Percentiles rank a stretch among this genome's conserved stretches.
Evolutionary conservation across 1,140 invertebrate species (phyloP).

Genomic region (Drosophila mojavensis): DNA sequence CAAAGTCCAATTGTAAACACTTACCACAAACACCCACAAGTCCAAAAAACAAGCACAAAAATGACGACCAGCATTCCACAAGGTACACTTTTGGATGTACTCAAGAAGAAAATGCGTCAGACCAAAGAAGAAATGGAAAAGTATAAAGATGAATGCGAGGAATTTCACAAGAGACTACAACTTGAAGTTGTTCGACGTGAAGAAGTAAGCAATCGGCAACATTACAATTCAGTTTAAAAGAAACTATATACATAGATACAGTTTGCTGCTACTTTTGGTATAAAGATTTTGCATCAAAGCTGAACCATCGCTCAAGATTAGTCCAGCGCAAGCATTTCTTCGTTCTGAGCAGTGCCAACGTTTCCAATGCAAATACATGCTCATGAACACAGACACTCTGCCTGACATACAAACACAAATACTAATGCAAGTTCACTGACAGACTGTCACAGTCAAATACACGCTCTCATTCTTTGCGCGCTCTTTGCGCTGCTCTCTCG

Average conservation of each 20-base stretch:
- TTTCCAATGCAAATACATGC: conserved; percentile 52
- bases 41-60: conserved; percentile 85
- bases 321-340: conserved; percentile 32
- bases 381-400: conserved; percentile 17
- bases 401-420: conserved; percentile 14
- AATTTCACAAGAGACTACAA: conserved; percentile 95
- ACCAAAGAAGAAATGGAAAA: conserved; percentile 99
- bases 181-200: conserved; percentile 95
- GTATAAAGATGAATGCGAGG: conserved; percentile 97
- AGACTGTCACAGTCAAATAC: conserved; percentile 33
- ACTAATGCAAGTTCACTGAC: conserved; percentile 19
- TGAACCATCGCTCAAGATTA: conserved; percentile 23
- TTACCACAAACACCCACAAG: conserved; percentile 74
- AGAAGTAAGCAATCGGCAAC: conserved; percentile 91
- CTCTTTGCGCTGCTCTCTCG: conserved; percentile 41
- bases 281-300: conserved; percentile 39
- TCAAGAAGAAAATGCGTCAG: conserved; percentile 99
- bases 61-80: conserved; percentile 94
- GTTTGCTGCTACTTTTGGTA: conserved; percentile 36
- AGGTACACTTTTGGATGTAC: conserved; percentile 95
- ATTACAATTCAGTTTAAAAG: conserved; percentile 3
- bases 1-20: conserved; percentile 65
- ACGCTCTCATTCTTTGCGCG: conserved; percentile 13
- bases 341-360: conserved; percentile 38
- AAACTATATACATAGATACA: not conserved